phyloP scores from a whole-genome alignment of 2,797 vertebrate genomes.

The Lepilemur septentrionalis region DNA sequence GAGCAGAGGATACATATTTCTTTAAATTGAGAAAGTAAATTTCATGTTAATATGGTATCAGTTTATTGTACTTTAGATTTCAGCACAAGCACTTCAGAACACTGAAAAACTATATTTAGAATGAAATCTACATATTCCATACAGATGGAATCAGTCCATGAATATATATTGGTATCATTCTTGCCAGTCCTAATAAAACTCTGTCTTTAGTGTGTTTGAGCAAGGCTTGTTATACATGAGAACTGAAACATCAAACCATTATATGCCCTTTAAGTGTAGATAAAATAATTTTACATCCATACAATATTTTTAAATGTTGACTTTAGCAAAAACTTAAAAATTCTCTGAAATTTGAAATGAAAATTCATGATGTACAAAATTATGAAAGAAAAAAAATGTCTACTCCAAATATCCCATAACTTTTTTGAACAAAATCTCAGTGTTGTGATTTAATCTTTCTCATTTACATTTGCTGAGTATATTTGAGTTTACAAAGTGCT shows the following conservation, averaged over 20 bases:
- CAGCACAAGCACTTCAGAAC: slow-evolving; percentile 68
- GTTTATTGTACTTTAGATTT: slow-evolving; percentile 72
- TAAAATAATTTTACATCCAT: slow-evolving; percentile 75
- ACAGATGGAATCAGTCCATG: slow-evolving; percentile 74
- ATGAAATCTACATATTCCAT: slow-evolving; percentile 73
- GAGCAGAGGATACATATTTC: not conserved
- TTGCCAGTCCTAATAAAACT: slow-evolving; percentile 79
- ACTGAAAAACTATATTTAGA: slow-evolving; percentile 73
- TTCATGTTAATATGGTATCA: slow-evolving; percentile 63
- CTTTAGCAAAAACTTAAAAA: slow-evolving; percentile 73
- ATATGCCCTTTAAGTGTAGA: slow-evolving; percentile 74
- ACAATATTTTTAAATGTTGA: slow-evolving; percentile 81
- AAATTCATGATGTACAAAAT: slow-evolving; percentile 78
- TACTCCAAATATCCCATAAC: slow-evolving; percentile 68
- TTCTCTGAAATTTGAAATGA: slow-evolving; percentile 74
- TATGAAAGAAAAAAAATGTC: slow-evolving; percentile 75
- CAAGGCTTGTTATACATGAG: slow-evolving; percentile 68
- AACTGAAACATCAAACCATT: slow-evolving; percentile 76
- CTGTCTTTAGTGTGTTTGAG: slow-evolving; percentile 73
- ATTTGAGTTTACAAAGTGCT: slow-evolving; percentile 48
- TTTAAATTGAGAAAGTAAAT: slow-evolving; percentile 58
- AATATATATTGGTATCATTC: slow-evolving; percentile 69
- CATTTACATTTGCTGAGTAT: slow-evolving; percentile 58
- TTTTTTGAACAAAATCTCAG: slow-evolving; percentile 66
- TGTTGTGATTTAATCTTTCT: slow-evolving; percentile 68